Conservation (phyloP, 2,888 invertebrate species). For the Mythimna pallens region DNA sequence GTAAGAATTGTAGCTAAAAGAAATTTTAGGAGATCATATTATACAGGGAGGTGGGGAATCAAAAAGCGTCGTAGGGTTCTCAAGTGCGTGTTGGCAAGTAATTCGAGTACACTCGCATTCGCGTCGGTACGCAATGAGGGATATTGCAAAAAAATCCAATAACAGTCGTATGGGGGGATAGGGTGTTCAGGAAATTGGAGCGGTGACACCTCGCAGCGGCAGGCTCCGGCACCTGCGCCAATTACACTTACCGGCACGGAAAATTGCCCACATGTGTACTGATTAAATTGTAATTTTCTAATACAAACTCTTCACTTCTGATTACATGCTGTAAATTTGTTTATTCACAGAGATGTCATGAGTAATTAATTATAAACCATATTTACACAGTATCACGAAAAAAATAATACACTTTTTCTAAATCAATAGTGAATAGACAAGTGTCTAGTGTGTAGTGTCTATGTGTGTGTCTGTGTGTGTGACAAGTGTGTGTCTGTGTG, state of each 20-base stretch:
- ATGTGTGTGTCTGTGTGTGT: too few relatives aligned
- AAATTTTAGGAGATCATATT: conserved; percentile 65
- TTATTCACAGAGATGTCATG: not conserved
- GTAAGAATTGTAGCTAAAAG: conserved; percentile 45
- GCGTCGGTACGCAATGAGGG: conserved; percentile 80
- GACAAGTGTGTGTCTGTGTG: too few relatives aligned
- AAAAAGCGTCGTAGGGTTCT: conserved; percentile 68
- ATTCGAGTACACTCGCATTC: conserved; percentile 71
- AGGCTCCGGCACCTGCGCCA: conserved; percentile 76
- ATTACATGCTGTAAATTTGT: conserved; percentile 27
- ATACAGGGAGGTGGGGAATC: conserved; percentile 64
- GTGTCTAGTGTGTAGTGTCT: too few relatives aligned
- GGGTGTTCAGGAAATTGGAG: conserved; percentile 83
- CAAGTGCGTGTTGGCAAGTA: conserved; percentile 67
- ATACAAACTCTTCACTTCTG: conserved; percentile 46
- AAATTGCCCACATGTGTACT: conserved; percentile 64
- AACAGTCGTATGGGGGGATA: conserved; percentile 69
- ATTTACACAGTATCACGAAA: not conserved
- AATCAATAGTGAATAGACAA: too few relatives aligned
- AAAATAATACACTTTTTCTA: not conserved
- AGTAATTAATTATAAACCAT: not conserved
- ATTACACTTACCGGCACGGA: conserved; percentile 74
- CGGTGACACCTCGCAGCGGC: conserved; percentile 79
- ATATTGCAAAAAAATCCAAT: conserved; percentile 86
- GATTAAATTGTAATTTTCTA: conserved; percentile 63